Percentiles rank a stretch among this genome's conserved stretches.
Evolutionary conservation across 2,113 vertebrate species (phyloP).

Genomic region (Lophius piscatorius): DNA sequence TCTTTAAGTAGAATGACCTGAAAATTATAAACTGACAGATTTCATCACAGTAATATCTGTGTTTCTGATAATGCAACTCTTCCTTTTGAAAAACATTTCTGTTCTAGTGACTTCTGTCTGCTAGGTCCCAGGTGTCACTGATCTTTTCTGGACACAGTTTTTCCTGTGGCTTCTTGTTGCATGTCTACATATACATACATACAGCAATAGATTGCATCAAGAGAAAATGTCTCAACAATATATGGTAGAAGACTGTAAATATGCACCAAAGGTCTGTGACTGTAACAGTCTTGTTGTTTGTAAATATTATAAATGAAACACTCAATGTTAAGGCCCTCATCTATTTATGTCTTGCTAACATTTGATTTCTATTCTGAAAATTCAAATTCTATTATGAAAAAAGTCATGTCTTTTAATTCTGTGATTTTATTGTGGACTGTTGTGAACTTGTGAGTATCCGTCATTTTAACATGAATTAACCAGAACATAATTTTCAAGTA

Average conservation of each 20-base stretch:
- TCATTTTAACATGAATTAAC: not conserved
- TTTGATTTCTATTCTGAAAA: not conserved
- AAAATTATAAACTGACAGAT: not conserved
- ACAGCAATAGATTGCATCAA: conserved; percentile 32
- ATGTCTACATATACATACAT: conserved; percentile 53
- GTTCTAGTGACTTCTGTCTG: conserved; percentile 9
- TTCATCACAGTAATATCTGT: not conserved
- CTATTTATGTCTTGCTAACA: conserved; percentile 15
- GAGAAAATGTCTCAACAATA: conserved; percentile 11
- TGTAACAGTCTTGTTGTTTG: too few relatives aligned
- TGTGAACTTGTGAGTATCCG: conserved; percentile 13
- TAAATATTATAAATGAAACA: not conserved
- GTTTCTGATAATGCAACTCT: conserved; percentile 14
- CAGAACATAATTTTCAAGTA: conserved; percentile 8
- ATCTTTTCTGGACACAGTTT: not conserved
- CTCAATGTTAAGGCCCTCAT: conserved; percentile 10
- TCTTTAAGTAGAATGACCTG: not conserved
- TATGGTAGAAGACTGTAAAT: conserved; percentile 24
- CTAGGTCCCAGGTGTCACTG: too few relatives aligned
- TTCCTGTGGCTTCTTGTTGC: conserved; percentile 28
- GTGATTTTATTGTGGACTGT: conserved; percentile 32
- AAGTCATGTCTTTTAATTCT: conserved; percentile 23
- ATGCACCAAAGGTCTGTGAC: conserved; percentile 6
- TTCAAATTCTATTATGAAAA: too few relatives aligned
- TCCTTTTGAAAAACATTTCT: conserved; percentile 1